A percentile compares a stretch with the other conserved stretches of the same genome.
These are phyloP conservation scores for Meteorus cinctellus DNA, from an alignment of 2,888 invertebrate genomes.

Conservation along the genomic window DNA sequence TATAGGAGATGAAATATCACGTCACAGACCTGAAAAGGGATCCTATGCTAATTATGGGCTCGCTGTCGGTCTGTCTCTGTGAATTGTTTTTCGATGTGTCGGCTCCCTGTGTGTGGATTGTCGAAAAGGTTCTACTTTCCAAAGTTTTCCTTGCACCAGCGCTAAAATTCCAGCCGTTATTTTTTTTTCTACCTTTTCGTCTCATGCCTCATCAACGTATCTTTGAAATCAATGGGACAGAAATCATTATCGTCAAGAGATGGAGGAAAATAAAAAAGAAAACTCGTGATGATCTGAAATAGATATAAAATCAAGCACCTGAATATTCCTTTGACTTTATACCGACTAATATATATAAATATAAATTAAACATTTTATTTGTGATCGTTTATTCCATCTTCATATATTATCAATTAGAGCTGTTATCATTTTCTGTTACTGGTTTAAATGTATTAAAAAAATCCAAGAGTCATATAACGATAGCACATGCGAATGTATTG, in stretches of 20 bases:
- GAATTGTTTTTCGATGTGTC: conserved; percentile 66
- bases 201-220: not conserved
- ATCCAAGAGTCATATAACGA: conserved; percentile 1
- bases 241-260: conserved; percentile 10
- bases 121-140: conserved; percentile 56
- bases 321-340: not conserved
- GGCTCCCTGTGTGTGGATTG: conserved; percentile 68
- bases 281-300: conserved; percentile 7
- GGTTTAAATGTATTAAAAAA: conserved; percentile 20
- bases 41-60: conserved; percentile 67
- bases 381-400: not conserved
- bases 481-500: not conserved
- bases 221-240: not conserved
- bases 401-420: not conserved
- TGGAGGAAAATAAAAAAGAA: not conserved
- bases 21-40: conserved; percentile 51
- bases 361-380: not conserved
- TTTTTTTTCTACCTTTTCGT: conserved; percentile 14
- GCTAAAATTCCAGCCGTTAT: conserved; percentile 24
- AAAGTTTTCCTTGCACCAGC: conserved; percentile 42
- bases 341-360: not conserved
- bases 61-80: conserved; percentile 54
- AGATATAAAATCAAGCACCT: conserved; percentile 13
- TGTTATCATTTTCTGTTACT: not conserved
- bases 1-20: conserved; percentile 46